Evolutionary conservation across 2,888 invertebrate genomes (phyloP), one percentile per base, ranked within the genome.

Genomic region (Apomyelois bistriatella): DNA sequence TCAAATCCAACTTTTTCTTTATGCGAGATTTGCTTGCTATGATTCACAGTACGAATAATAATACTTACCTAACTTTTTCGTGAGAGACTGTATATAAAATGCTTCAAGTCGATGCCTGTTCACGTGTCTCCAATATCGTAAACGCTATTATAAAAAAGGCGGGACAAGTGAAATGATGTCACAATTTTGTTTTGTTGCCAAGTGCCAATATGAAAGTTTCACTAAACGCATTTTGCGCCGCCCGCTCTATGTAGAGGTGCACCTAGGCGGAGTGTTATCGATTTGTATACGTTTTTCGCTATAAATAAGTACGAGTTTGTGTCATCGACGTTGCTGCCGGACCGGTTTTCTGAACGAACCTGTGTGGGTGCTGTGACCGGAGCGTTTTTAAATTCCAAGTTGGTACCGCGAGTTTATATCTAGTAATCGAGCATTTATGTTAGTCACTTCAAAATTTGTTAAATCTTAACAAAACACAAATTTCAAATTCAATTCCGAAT

Each of bases 261-360:
- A 75, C 62, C 69, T 73, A 72, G 70, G 60, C 59, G 58, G 58
- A 58, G 67, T 79, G 72, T 80, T 88, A 87, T 87, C 83, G 86
- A 87, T 88, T 87, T 85, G 83, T 87, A 70, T 85, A 85, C 79
- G 79, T 85, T 86, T 84, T 80, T 70, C 76, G 79, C 86, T 86
- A 82, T 83, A 84, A 86, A 86, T 87, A 87, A 85, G 80, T 79
- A 72, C 76, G 69, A 82, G 80, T 87, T 86, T 86, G 83, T 85
- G 82, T 85, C 83, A 84, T 81, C 79, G 77, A 64, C 61, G 68
- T 68, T 55, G 71, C 66, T 65, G 64, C 63, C 65, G 68, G 78
- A 86, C 86, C 86, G 86, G 87, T 88, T 86, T 79, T 64, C 3
- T 65, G 72, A 72, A 75, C 73, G 70, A 74, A 80, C 83, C 74